Percentiles rank a stretch among this genome's conserved stretches.
phyloP scores from a whole-genome alignment of 2,113 vertebrate genomes.

The Brachirus orientalis region DNA sequence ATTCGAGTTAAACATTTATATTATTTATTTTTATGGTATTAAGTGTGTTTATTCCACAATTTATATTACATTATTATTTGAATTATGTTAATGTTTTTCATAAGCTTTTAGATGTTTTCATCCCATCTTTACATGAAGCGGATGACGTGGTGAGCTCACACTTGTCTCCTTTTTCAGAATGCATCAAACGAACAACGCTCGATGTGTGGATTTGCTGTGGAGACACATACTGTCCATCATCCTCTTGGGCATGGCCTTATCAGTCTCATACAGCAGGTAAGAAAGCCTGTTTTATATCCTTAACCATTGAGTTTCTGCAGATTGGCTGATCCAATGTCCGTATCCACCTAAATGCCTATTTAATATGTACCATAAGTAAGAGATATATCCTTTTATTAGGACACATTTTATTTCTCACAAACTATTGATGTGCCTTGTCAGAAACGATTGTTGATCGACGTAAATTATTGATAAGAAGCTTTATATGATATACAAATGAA shows the following conservation, averaged over 20 bases:
- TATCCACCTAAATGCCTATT: too few species aligned
- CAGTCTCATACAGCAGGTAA: conserved; percentile 98
- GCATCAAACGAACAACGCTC: conserved; percentile 99
- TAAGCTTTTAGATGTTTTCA: not conserved
- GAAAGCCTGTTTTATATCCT: too few species aligned
- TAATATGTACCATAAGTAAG: too few species aligned
- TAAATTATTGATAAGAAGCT: too few species aligned
- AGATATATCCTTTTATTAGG: too few species aligned
- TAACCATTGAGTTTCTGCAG: too few species aligned
- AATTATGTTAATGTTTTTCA: not conserved
- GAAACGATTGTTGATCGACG: too few species aligned
- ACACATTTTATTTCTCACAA: too few species aligned
- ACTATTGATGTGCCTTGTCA: too few species aligned
- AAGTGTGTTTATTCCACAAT: not conserved
- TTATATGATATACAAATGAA: too few species aligned
- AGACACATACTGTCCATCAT: conserved; percentile 93
- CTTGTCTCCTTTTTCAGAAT: conserved; percentile 84
- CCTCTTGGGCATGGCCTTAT: conserved; percentile 89
- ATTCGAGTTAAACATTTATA: too few species aligned
- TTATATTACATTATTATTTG: not conserved
- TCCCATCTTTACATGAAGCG: not conserved
- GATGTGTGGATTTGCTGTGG: conserved; percentile 97
- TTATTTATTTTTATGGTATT: not conserved
- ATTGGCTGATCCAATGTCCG: too few species aligned
- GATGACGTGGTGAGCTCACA: not conserved